Percentiles rank a stretch among this genome's conserved stretches.
Conservation (phyloP, 2,797 vertebrate species). For the Karalla daura region DNA sequence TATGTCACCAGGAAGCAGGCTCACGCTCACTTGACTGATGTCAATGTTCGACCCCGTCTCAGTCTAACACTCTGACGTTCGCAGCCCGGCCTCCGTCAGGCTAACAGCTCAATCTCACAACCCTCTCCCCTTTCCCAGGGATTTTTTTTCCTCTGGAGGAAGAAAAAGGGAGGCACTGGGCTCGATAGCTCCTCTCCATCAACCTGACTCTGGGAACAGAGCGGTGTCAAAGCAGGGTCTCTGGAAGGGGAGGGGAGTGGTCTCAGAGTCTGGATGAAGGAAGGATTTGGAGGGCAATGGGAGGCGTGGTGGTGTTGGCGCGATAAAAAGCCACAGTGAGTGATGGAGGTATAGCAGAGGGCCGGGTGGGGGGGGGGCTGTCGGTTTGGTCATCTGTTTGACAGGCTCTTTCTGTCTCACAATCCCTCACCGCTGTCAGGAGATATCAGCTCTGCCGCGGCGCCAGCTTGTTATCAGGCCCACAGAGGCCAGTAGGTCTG, state of each 20-base stretch:
- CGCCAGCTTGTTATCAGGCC: constrained; percentile 66
- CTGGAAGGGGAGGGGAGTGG: constrained; percentile 24
- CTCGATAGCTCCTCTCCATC: constrained; percentile 75
- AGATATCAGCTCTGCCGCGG: constrained; percentile 56
- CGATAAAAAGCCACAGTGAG: constrained; percentile 59
- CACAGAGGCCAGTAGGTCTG: constrained; percentile 44
- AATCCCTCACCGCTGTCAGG: constrained; percentile 57
- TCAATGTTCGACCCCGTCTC: constrained; percentile 17
- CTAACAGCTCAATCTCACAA: constrained; percentile 33
- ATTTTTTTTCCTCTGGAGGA: constrained; percentile 41
- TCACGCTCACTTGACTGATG: constrained; percentile 39
- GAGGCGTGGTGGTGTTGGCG: constrained; percentile 3
- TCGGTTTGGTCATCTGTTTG: constrained; percentile 60
- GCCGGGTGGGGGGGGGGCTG: constrained; percentile 47
- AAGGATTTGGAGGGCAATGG: constrained; percentile 21
- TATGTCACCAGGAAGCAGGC: constrained; percentile 32
- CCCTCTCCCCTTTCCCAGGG: constrained; percentile 50
- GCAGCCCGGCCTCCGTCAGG: constrained; percentile 23
- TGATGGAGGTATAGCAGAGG: constrained; percentile 52
- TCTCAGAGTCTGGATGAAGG: too few species aligned
- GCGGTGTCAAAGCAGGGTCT: constrained; percentile 30
- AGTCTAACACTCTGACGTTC: constrained; percentile 25
- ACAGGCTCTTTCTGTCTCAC: constrained; percentile 59
- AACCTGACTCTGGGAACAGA: constrained; percentile 50
- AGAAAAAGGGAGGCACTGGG: constrained; percentile 56